Evolutionary conservation across 2,797 vertebrate genomes (phyloP).

Genomic region (Cossypha dichroa): DNA sequence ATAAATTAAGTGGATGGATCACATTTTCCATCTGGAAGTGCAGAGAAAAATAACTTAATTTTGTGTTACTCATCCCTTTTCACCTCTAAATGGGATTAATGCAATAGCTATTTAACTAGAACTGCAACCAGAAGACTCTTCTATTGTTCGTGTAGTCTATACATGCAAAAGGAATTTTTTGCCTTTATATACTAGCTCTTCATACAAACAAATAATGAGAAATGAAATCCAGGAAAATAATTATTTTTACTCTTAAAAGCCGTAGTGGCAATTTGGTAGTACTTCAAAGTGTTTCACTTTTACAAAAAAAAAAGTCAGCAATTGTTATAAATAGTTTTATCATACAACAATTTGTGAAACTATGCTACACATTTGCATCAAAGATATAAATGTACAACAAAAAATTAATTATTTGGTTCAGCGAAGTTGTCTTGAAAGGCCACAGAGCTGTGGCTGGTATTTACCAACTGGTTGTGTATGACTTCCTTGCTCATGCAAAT

Average conservation of each 20-base stretch:
- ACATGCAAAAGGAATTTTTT: neutral
- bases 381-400: neutral
- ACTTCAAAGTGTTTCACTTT: neutral
- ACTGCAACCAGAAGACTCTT: neutral
- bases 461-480: neutral
- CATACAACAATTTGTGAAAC: neutral
- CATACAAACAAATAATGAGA: neutral
- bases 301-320: neutral
- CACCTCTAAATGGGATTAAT: neutral
- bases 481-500: neutral
- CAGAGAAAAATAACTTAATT: neutral
- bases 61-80: neutral
- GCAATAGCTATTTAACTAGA: neutral
- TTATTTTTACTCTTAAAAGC: neutral
- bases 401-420: neutral
- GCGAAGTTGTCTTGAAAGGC: neutral
- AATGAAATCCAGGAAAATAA: neutral
- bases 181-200: neutral
- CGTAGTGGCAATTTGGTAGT: neutral
- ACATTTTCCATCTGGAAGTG: neutral
- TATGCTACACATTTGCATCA: neutral
- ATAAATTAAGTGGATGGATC: neutral
- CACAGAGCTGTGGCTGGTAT: neutral
- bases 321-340: neutral
- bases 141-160: rapidly evolving